Evolutionary conservation across 1,140 invertebrate genomes (phyloP), one percentile per base, ranked within the genome.

Genomic region (Bombus terrestris): DNA sequence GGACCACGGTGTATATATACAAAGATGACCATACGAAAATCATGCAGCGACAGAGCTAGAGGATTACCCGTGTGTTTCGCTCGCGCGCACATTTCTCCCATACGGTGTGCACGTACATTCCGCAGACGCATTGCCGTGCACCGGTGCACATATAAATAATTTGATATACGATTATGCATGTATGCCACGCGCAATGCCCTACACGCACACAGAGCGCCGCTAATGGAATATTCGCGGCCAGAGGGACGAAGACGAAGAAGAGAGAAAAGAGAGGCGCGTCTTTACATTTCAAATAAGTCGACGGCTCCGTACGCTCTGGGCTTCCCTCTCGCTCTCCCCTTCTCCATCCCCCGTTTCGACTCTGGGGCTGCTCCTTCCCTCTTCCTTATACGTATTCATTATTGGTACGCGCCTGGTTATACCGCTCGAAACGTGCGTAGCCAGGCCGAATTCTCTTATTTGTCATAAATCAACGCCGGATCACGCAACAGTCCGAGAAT

Each of bases 211-310:
- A 86, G 75, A 41, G 13, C 68, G 73, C 57, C 66, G 88, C 83
- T 91, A 88, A 88, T 92, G 91, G 91, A 93, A 92, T 93, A 92
- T 92, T 88, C 86, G 88, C 86, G 68, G 73, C 15, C 62, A n/a
- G 71, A 25, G 79, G 47, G 18, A 74, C 28, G 72, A 25, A 57
- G 66, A 86, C n/a, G 81, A 62, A 83, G 69, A 71, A 66, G 68
- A 86, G 62, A 76, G 43, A 83, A 83, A 74, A 85, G 84, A 85
- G 90, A 91, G 85, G 88, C 91, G 90, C 91, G 92, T 94, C 91
- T 93, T 94, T 94, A 94, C 93, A 94, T 94, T 94, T 94, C 93
- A 94, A 94, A 94, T 94, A 93, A 94, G 93, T 94, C 92, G 88
- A 93, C 91, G 75, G 88, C 92, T 92, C 59, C 89, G 86, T 81